Evolutionary conservation across 92 coral and sea anemone genomes (phyloP).

Genomic region (Phenganax marumi): DNA sequence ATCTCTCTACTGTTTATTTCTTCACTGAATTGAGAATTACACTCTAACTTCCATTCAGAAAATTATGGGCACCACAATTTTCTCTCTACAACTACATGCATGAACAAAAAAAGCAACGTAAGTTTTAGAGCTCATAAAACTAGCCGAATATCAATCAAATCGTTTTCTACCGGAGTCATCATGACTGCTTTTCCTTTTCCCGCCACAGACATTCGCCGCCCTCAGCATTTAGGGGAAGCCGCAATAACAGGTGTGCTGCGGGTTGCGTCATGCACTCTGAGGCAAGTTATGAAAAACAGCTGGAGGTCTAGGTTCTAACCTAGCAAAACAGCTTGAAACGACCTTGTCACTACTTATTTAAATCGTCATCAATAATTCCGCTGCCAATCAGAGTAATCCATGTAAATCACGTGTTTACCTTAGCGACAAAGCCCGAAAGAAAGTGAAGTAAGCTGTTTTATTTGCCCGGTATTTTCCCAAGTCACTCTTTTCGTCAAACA

Average conservation of each 20-base stretch:
- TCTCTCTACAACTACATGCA: too few species aligned
- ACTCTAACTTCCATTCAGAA: too few species aligned
- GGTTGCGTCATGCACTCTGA: background rate
- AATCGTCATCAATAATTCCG: background rate
- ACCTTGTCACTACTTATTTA: background rate
- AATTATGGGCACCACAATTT: too few species aligned
- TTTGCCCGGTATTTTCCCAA: too few species aligned
- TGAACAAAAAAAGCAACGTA: too few species aligned
- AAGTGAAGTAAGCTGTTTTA: too few species aligned
- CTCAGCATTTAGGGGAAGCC: slow-evolving; percentile 17
- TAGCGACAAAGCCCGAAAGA: too few species aligned
- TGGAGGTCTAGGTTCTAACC: slow-evolving; percentile 1
- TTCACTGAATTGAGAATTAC: too few species aligned
- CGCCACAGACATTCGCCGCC: slow-evolving; percentile 7
- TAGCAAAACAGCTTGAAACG: slow-evolving; percentile 5
- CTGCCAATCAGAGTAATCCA: background rate
- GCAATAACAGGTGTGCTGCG: slow-evolving; percentile 10
- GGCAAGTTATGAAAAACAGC: background rate
- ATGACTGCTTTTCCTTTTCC: background rate
- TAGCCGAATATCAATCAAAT: too few species aligned
- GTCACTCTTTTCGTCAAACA: too few species aligned
- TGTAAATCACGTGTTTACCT: background rate
- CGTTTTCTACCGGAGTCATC: background rate
- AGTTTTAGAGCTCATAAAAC: too few species aligned
- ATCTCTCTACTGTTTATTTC: too few species aligned